phyloP scores from a whole-genome alignment of 2,888 invertebrate genomes.

The Hydriomena furcata region DNA sequence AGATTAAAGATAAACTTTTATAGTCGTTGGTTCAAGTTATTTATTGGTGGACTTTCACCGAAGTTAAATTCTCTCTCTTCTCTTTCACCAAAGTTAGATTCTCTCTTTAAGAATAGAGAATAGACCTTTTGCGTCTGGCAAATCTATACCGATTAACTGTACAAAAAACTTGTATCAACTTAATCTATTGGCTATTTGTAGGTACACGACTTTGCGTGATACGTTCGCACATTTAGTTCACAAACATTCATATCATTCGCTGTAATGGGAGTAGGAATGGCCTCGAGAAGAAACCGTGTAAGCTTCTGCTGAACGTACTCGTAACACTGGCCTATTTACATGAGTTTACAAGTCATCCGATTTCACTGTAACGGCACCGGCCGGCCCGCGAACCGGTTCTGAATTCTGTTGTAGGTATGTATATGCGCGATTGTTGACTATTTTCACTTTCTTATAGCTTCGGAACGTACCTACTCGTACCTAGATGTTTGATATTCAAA shows the following conservation, averaged over 20 bases:
- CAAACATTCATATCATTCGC: conserved; percentile 14
- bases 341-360: conserved; percentile 62
- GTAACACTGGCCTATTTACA: conserved; percentile 70
- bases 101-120: too few species aligned
- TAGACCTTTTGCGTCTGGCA: too few species aligned
- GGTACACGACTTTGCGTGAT: conserved; percentile 12
- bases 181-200: background rate
- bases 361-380: conserved; percentile 76
- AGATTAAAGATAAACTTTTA: too few species aligned
- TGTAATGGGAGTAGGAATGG: conserved; percentile 15
- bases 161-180: too few species aligned
- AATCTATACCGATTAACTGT: too few species aligned
- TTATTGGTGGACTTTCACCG: too few species aligned
- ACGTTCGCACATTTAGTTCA: conserved; percentile 11
- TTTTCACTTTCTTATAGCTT: conserved; percentile 72
- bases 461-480: conserved; percentile 19
- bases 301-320: conserved; percentile 41
- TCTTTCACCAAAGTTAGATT: too few species aligned
- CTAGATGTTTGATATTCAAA: background rate
- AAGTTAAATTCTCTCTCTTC: too few species aligned
- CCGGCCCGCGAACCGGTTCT: conserved; percentile 22
- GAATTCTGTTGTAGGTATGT: conserved; percentile 12
- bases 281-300: conserved; percentile 24
- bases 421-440: conserved; percentile 42
- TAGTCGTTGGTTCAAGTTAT: too few species aligned